Evolutionary conservation across 92 coral and sea anemone species (phyloP), one percentile per base, ranked within the genome.

Genomic region (Zoanthus gigantus): DNA sequence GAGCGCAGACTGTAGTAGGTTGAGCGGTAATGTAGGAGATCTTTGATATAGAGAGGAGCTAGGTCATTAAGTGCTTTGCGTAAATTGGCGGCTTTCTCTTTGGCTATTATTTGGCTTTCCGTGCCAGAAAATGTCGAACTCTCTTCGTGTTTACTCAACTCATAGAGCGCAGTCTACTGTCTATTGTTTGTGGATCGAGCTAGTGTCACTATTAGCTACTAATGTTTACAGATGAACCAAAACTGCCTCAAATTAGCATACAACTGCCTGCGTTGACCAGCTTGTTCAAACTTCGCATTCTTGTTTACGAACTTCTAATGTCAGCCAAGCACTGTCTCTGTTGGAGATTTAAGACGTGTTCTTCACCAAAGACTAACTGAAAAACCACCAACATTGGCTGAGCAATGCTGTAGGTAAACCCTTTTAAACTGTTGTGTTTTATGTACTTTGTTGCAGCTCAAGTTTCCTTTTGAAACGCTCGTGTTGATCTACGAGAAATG

Each of bases 241-340:
- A 71, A 61, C 76, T 83, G 63, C 68, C 76, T 30, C 15, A 65
- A 91, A 91, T 91, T 91, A 84, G 94, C 94, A 91, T 91, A 88
- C 67, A 74, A 31, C 60, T 31, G 85, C 76, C 28, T 65, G 74
- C 68, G 28, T 30, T 16, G 47, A 34, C 45, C 6, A 50, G 10
- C 75, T 47, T 81, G 63, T 65, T 68, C 85, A 81, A 81, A 66
- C 85, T 66, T 66, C 2, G 61, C 75, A 81, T 45, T 81, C 75
- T 81, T 13, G 31, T 54, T 53, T 54, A 48, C 31, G 68, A 46
- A 81, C 45, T 81, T 14, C 60, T 18, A 57, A 71, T 42, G 8
- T 30, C 47, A 45, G 37, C 54, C 75, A 81, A 66, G 76, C 10
- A 8, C 23, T 50, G 32, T 72, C 31, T 65, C 47, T 56, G 47